Percentiles rank a stretch among this genome's conserved stretches.
phyloP scores from a whole-genome alignment of 2,888 invertebrate genomes.

The Venusia cambrica region DNA sequence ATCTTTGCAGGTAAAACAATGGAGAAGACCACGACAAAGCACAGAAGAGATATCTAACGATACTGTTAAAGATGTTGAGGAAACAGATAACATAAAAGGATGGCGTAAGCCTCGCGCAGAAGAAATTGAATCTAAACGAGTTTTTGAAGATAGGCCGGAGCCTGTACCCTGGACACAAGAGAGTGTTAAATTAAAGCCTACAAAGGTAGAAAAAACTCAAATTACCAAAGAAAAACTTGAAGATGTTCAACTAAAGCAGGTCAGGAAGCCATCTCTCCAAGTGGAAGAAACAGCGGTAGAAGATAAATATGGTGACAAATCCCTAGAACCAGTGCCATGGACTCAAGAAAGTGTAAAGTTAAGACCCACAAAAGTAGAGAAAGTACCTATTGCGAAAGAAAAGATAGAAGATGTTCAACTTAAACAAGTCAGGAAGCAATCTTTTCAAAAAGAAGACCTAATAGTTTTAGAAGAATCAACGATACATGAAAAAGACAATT shows the following conservation, averaged over 20 bases:
- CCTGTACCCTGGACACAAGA: conserved; percentile 83
- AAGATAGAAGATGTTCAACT: conserved; percentile 69
- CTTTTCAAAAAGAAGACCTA: conserved; percentile 55
- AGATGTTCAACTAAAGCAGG: conserved; percentile 59
- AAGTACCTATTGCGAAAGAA: conserved; percentile 76
- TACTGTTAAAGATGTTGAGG: conserved; percentile 20
- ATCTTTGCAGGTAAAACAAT: conserved; percentile 19
- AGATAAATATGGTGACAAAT: too few species aligned
- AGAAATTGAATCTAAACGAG: conserved; percentile 31
- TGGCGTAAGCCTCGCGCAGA: conserved; percentile 34
- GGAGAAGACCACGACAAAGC: conserved; percentile 24
- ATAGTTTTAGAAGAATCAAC: conserved; percentile 76
- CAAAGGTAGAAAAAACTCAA: conserved; percentile 78
- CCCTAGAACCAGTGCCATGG: conserved; percentile 74
- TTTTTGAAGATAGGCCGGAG: conserved; percentile 50
- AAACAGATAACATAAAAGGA: conserved; percentile 17
- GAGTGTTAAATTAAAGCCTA: conserved; percentile 80
- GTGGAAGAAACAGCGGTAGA: conserved; percentile 62
- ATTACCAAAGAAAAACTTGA: conserved; percentile 79
- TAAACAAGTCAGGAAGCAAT: conserved; percentile 59
- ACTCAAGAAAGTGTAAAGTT: conserved; percentile 84
- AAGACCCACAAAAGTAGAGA: conserved; percentile 81
- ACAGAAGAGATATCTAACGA: conserved; percentile 21
- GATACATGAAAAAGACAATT: conserved; percentile 81
- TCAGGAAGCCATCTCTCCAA: conserved; percentile 60